Percentiles rank a stretch among this genome's conserved stretches.
These are phyloP conservation scores for Glossosoma conforme DNA, from an alignment of 1,140 invertebrate species.

Conservation along the genomic window DNA sequence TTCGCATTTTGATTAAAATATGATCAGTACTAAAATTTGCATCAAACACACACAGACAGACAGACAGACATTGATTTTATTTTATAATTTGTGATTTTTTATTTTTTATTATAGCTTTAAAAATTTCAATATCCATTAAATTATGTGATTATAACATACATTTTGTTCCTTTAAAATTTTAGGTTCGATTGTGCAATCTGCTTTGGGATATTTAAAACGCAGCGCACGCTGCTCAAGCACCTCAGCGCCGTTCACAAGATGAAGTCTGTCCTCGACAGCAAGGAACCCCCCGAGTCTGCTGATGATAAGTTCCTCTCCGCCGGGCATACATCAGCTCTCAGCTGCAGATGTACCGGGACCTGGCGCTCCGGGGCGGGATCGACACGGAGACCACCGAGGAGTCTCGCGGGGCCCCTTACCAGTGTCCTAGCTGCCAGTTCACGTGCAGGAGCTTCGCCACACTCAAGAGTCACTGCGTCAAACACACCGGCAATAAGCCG, in stretches of 20 bases:
- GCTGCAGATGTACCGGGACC: neutral
- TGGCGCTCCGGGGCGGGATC: neutral
- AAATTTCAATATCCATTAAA: too few relatives aligned
- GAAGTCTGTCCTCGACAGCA: neutral
- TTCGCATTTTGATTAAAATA: neutral
- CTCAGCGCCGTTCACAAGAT: neutral
- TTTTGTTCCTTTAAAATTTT: neutral
- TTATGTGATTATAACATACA: neutral
- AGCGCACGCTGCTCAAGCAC: constrained; percentile 9
- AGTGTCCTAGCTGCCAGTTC: constrained; percentile 1
- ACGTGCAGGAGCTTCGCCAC: neutral
- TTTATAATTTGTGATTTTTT: too few relatives aligned
- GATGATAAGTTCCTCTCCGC: neutral
- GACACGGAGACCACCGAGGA: neutral
- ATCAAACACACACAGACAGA: constrained; percentile 2
- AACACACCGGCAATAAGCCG: constrained; percentile 2
- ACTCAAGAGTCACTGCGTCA: constrained; percentile 1
- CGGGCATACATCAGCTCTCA: neutral
- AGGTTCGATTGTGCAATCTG: constrained; percentile 12
- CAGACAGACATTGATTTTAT: too few relatives aligned
- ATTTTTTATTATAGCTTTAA: too few relatives aligned
- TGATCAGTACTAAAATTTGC: neutral
- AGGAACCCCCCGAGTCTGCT: neutral
- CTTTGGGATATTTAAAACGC: constrained; percentile 7
- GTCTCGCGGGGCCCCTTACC: neutral